These are phyloP conservation scores for Operophtera brumata DNA, from an alignment of 2,888 invertebrate species.

Conservation along the genomic window DNA sequence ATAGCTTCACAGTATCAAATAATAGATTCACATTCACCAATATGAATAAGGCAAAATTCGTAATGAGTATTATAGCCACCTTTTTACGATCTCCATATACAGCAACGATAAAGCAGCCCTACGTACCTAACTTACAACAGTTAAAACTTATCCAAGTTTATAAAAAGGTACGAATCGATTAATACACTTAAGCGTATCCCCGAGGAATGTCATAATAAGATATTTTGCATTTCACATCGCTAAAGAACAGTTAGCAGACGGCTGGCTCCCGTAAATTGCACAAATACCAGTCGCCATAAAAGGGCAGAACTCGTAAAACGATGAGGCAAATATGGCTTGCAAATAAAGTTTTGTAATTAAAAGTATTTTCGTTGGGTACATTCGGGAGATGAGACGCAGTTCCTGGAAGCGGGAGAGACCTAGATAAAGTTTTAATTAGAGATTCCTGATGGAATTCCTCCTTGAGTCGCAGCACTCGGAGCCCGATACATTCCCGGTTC, in stretches of 20 bases:
- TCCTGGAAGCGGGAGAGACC: constrained; percentile 48
- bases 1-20: constrained; percentile 27
- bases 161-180: constrained; percentile 37
- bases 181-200: constrained; percentile 26
- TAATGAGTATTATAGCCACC: constrained; percentile 34
- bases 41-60: constrained; percentile 37
- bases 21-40: constrained; percentile 28
- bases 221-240: constrained; percentile 41
- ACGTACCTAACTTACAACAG: constrained; percentile 2
- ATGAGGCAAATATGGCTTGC: constrained; percentile 3
- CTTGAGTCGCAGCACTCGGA: constrained; percentile 57
- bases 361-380: constrained; percentile 23
- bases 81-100: constrained; percentile 39
- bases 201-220: constrained; percentile 34
- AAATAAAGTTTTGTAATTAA: constrained; percentile 30
- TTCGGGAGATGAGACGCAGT: constrained; percentile 29
- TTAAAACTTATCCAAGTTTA: constrained; percentile 35
- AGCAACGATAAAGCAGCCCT: constrained; percentile 25
- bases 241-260: constrained; percentile 19
- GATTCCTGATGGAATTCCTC: constrained; percentile 75
- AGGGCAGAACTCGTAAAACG: constrained; percentile 1
- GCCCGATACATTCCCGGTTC: constrained; percentile 72
- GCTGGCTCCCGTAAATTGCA: constrained; percentile 7
- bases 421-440: constrained; percentile 80
- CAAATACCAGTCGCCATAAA: constrained; percentile 12